Evolutionary conservation across 2,113 vertebrate genomes (phyloP).

Genomic region (Hippolais icterina): DNA sequence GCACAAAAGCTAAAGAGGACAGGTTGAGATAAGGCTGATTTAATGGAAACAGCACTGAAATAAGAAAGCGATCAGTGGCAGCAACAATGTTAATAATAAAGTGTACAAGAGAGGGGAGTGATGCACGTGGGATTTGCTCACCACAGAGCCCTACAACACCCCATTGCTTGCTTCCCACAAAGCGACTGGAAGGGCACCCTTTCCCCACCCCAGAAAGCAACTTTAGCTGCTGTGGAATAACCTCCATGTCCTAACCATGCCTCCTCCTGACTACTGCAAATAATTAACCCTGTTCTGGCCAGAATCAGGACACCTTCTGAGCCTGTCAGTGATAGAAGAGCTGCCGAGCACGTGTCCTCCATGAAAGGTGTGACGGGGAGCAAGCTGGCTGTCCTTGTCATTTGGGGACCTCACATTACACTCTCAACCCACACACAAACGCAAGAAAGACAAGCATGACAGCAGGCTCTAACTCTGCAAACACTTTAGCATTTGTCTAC

Average conservation of each 20-base stretch:
- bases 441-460: not conserved
- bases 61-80: not conserved
- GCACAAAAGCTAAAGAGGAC: not conserved
- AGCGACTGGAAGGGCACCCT: fast-evolving
- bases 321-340: not conserved
- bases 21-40: not conserved
- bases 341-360: not conserved
- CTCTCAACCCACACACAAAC: not conserved
- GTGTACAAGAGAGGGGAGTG: too few species aligned
- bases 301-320: not conserved
- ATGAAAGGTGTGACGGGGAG: fast-evolving
- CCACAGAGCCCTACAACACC: not conserved
- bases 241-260: not conserved
- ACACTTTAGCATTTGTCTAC: not conserved
- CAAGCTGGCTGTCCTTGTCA: fast-evolving
- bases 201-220: not conserved
- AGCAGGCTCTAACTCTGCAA: not conserved
- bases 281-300: not conserved
- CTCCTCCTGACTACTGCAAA: not conserved
- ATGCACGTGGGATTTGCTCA: fast-evolving
- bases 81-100: not conserved
- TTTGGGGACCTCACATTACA: not conserved
- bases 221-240: not conserved
- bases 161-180: fast-evolving
- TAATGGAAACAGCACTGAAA: not conserved